Conservation (phyloP, 2,113 vertebrate genomes). For the Asarcornis scutulata region DNA sequence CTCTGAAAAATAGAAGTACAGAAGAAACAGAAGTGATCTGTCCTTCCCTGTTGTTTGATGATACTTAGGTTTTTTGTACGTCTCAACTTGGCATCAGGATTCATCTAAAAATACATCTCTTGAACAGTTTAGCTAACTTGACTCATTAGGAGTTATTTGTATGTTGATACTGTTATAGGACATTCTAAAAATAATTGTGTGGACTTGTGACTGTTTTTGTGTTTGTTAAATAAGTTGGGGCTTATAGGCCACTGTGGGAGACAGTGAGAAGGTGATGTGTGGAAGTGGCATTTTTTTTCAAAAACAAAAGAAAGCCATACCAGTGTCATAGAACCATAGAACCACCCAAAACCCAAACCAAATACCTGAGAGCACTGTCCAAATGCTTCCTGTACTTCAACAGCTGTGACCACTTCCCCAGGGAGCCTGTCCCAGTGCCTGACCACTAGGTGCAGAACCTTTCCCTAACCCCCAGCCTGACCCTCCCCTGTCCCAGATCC, state of each 20-base stretch:
- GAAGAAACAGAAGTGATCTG: background rate
- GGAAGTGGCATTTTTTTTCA: background rate
- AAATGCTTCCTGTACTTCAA: background rate
- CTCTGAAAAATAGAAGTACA: background rate
- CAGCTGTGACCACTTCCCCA: background rate
- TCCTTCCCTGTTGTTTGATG: background rate
- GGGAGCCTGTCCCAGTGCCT: too few species aligned
- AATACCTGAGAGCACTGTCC: background rate
- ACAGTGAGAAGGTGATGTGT: background rate
- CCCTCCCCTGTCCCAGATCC: too few species aligned
- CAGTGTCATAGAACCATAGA: background rate
- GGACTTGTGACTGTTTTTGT: background rate
- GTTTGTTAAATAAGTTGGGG: background rate
- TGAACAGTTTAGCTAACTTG: background rate
- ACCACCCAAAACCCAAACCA: background rate
- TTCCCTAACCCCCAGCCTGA: background rate
- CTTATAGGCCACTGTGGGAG: background rate
- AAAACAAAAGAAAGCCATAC: background rate
- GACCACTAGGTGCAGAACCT: background rate
- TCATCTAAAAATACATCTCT: background rate
- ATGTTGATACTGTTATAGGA: background rate
- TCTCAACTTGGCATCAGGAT: background rate
- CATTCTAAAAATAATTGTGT: background rate
- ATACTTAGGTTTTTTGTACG: background rate
- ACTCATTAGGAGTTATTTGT: background rate